Evolutionary conservation across 2,888 invertebrate species (phyloP).

Genomic region (Sinodicranocentrus sp.): DNA sequence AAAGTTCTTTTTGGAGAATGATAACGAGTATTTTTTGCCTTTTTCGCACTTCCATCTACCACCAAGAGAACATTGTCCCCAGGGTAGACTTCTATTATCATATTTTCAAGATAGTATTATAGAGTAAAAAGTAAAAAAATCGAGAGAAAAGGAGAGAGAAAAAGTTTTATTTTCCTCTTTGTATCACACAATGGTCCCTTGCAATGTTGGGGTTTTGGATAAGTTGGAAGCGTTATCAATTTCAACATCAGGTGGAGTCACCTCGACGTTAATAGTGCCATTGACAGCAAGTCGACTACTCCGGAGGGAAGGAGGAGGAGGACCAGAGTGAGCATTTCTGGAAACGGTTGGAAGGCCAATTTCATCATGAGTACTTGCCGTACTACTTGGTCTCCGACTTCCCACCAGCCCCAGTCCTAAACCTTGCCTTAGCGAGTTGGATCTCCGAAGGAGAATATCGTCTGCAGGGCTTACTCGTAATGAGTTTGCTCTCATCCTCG

Average conservation of each 20-base stretch:
- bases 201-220: conserved; percentile 70
- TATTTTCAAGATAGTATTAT: not conserved
- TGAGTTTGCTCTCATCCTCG: conserved; percentile 85
- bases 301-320: conserved; percentile 45
- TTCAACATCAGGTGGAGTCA: conserved; percentile 71
- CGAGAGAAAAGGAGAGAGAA: not conserved
- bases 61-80: conserved; percentile 6
- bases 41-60: not conserved
- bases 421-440: conserved; percentile 91
- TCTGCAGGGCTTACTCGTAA: conserved; percentile 84
- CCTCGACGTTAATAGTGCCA: conserved; percentile 75
- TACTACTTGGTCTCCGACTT: conserved; percentile 77
- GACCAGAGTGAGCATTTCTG: conserved; percentile 31
- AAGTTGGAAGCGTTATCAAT: conserved; percentile 35
- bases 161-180: conserved; percentile 13
- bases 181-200: conserved; percentile 77
- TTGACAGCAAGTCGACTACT: conserved; percentile 65
- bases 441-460: conserved; percentile 89
- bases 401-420: conserved; percentile 85
- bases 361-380: conserved; percentile 70
- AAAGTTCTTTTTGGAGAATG: conserved; percentile 2
- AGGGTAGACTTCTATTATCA: not conserved
- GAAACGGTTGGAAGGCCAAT: conserved; percentile 74
- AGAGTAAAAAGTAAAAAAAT: conserved; percentile 7
- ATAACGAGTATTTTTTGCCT: conserved; percentile 33